Percentiles rank a stretch among this genome's conserved stretches.
Evolutionary conservation across 35 echinoderm and acorn worm genomes (phyloP).

Genomic region (Anneissia japonica): DNA sequence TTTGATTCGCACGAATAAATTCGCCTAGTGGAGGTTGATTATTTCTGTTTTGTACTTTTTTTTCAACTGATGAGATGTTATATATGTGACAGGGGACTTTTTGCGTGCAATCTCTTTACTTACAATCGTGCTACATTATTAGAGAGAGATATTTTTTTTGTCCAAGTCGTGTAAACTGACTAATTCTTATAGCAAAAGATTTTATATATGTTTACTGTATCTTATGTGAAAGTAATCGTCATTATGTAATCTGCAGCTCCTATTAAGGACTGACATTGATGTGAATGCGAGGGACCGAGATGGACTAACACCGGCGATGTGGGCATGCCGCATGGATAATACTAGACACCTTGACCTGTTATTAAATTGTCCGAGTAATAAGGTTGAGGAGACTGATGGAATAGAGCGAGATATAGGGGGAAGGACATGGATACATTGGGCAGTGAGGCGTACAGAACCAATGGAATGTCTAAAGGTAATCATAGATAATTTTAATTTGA

Average conservation of each 20-base stretch:
- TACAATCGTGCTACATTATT: too few species aligned
- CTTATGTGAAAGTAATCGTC: not conserved
- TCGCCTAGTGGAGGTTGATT: too few species aligned
- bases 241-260: conserved; percentile 41
- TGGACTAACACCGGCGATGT: conserved; percentile 86
- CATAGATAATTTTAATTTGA: not conserved
- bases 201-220: not conserved
- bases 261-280: conserved; percentile 56
- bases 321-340: conserved; percentile 77
- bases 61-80: too few species aligned
- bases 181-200: not conserved
- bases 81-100: too few species aligned
- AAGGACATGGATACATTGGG: conserved; percentile 92
- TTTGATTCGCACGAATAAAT: too few species aligned
- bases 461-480: conserved; percentile 52
- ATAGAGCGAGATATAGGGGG: conserved; percentile 73
- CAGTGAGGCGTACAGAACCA: conserved; percentile 43
- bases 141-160: too few species aligned
- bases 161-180: not conserved
- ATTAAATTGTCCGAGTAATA: conserved; percentile 20
- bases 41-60: too few species aligned
- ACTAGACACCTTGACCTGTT: conserved; percentile 73
- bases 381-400: conserved; percentile 63
- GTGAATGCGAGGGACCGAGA: conserved; percentile 58
- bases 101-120: too few species aligned